A percentile compares a stretch with the other conserved stretches of the same genome.
phyloP scores from a whole-genome alignment of 2,888 invertebrate genomes.

The Trimorus sp. region DNA sequence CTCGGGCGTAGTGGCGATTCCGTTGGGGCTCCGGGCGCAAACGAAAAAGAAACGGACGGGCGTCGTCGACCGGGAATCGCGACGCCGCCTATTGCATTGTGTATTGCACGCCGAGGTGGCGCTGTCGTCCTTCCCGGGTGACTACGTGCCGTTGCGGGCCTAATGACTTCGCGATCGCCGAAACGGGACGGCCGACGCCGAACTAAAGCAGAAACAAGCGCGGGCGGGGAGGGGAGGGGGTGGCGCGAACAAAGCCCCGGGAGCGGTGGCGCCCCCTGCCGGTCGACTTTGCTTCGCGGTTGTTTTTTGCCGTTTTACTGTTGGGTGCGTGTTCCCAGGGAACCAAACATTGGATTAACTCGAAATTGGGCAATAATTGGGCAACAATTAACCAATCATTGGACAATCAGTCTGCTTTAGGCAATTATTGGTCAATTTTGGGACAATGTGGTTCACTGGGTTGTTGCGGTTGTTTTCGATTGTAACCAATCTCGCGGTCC shows the following conservation, averaged over 20 bases:
- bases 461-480: no score
- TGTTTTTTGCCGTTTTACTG: no score
- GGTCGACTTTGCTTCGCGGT: no score
- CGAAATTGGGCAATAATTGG: no score
- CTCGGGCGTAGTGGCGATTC: no score
- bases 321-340: no score
- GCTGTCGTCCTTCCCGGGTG: conserved; percentile 54
- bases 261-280: conserved; percentile 3
- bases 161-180: conserved; percentile 73
- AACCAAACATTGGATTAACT: no score
- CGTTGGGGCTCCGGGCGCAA: no score
- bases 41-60: background rate
- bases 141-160: conserved; percentile 69
- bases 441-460: no score
- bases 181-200: conserved; percentile 35
- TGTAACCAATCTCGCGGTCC: conserved; percentile 34
- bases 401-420: no score
- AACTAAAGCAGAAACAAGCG: conserved; percentile 18
- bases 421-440: no score
- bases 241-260: background rate
- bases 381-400: no score
- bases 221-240: conserved; percentile 12
- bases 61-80: conserved; percentile 12
- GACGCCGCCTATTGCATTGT: conserved; percentile 28
- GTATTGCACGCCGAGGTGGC: conserved; percentile 48